Evolutionary conservation across 2,888 invertebrate genomes (phyloP), one percentile per base, ranked within the genome.

Genomic region (Encarsia formosa): DNA sequence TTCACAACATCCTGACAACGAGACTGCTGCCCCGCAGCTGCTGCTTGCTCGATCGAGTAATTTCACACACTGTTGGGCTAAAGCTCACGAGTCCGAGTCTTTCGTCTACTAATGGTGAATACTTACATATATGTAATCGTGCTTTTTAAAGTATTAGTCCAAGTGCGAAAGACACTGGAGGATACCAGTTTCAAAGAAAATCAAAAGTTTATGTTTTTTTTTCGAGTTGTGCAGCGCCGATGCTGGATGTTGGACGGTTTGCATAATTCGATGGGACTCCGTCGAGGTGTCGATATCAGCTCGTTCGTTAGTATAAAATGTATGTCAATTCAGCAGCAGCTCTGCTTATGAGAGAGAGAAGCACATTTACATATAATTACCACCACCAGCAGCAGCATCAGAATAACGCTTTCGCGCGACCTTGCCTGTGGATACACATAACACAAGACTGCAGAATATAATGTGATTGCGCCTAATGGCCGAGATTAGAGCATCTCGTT

Each of bases 401-500:
- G n/a, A n/a, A 31, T 45, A 31, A 41, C 40, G 34, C 41, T 26
- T 34, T 24, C 29, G 46, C 45, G 51, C 34, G 37, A 19, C 37
- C 37, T 37, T 42, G 32, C n/a, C 42, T 42, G 13, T 6, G 20
- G 18, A 42, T 19, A 29, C 29, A 31, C 8, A n/a, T 24, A 31
- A 26, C 26, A 26, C 26, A 26, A 11, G 26, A 5, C 49, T 16
- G n/a, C 18, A 38, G 42, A 52, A 26, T 38, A 16, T 39, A 23
- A 37, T n/a, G 29, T n/a, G 45, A 37, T 39, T 32, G 41, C 31
- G 32, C 41, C 42, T 39, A 49, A 38, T 38, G 43, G 32, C 22
- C 29, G 53, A 49, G 53, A 53, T 53, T 49, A 53, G 53, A 44
- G 53, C 53, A 49, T 49, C 48, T 49, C 53, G 41, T 42, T 49